Evolutionary conservation across 2,888 invertebrate genomes (phyloP), one percentile per base, ranked within the genome.

Genomic region (Drosophila pseudotalamancana): DNA sequence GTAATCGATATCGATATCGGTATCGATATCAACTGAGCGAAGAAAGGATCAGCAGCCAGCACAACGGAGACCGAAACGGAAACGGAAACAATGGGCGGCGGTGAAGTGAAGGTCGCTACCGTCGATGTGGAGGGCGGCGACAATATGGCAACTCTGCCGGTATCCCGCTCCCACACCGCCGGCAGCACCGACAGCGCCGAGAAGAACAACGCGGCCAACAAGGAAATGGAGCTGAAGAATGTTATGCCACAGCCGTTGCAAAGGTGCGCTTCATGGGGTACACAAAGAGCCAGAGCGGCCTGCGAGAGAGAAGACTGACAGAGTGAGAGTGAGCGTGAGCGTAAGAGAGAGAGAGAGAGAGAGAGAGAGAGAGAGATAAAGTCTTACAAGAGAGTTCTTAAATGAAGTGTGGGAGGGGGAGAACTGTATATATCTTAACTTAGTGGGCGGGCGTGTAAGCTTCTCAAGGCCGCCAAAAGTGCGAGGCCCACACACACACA

Each of bases 61-160:
- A 84, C 75, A 82, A 85, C 81, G 81, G 81, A 85, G 81, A 67
- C 81, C 82, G 85, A 85, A 45, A 77, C 77, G 73, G 84, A 87
- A 77, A 61, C 83, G 69, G 77, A 80, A 31, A 66, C 80, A 77
- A 94, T 94, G 94, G 93, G 93, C 82, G 94, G 94, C 90, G 93
- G 93, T 90, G 96, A 97, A 92, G 95, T 96, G 92, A 97, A 96
- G 93, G 96, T 97, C 92, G 95, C 97, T 83, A 97, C 97, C 63
- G 97, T 97, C 87, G 96, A 97, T 92, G 94, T 96, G 89, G 97
- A 97, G 92, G 94, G 95, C 77, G 95, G 95, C 84, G 96, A 96
- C 93, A 96, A 97, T 90, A 96, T 96, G 95, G 97, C 96, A 91
- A 97, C 97, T 37, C 93, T 97, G 91, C 97, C 96, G 82, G 96